A percentile compares a stretch with the other conserved stretches of the same genome.
These are phyloP conservation scores for Sepioteuthis lessoniana DNA, from an alignment of 2,888 invertebrate genomes.

Conservation along the genomic window DNA sequence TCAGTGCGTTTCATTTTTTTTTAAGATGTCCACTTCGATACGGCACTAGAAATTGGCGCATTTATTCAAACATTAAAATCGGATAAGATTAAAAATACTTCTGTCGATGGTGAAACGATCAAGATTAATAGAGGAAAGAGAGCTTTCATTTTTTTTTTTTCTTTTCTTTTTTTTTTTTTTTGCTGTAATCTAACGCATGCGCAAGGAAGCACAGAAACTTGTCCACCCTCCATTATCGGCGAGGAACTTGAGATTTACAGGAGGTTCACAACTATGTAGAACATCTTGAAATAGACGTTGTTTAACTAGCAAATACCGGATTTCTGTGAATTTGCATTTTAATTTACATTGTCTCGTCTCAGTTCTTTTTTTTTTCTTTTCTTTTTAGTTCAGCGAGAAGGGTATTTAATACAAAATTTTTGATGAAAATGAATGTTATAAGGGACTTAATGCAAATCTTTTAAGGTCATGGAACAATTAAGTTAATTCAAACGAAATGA, in stretches of 20 bases:
- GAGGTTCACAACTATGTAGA: not conserved
- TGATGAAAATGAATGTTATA: not conserved
- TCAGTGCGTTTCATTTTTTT: not conserved
- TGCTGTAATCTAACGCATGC: not conserved
- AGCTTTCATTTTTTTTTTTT: no score
- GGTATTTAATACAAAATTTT: no score
- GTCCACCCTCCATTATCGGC: not conserved
- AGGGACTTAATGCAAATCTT: not conserved
- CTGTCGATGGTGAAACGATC: not conserved
- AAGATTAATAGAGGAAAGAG: not conserved
- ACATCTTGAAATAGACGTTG: not conserved
- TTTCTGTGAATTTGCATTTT: not conserved
- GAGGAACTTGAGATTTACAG: not conserved
- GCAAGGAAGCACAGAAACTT: not conserved
- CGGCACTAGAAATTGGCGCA: not conserved
- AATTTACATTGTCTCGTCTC: no score
- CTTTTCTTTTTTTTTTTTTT: not conserved
- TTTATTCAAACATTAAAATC: constrained; percentile 5
- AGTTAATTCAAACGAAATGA: not conserved
- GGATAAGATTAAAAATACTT: not conserved
- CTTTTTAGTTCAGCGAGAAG: no score
- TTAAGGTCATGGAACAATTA: not conserved
- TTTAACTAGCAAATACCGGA: not conserved
- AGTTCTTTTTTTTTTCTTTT: no score
- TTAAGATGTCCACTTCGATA: not conserved